Evolutionary conservation across 1,140 invertebrate genomes (phyloP).

Genomic region (Laupala kohalensis): DNA sequence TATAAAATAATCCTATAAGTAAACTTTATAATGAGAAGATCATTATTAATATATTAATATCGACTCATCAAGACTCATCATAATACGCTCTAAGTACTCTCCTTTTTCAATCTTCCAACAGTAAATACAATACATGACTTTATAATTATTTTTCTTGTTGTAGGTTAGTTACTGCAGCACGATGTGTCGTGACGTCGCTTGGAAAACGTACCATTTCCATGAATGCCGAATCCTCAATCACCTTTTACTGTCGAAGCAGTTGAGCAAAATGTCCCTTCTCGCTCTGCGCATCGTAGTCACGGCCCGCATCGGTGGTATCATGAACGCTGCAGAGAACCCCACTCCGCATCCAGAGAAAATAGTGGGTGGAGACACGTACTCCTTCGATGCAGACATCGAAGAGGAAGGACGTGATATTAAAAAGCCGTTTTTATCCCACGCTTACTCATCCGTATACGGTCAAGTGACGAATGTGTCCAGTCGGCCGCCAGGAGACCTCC

Average conservation of each 20-base stretch:
- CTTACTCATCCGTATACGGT: conserved; percentile 27
- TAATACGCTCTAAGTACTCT: too few species aligned
- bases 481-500: conserved; percentile 31
- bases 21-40: too few species aligned
- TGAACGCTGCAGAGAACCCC: conserved; percentile 13
- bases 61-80: too few species aligned
- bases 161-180: conserved; percentile 36
- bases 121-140: too few species aligned
- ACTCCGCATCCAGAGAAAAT: neutral
- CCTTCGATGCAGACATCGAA: neutral
- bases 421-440: conserved; percentile 24
- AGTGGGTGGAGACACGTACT: neutral
- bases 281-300: conserved; percentile 35
- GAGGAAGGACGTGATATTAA: conserved; percentile 15
- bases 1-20: too few species aligned
- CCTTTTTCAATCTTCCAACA: too few species aligned
- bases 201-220: conserved; percentile 34
- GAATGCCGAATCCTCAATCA: conserved; percentile 37
- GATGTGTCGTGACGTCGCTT: conserved; percentile 31
- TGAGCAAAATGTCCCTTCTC: conserved; percentile 31
- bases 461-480: conserved; percentile 34
- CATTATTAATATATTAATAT: too few species aligned
- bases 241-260: conserved; percentile 26
- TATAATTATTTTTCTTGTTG: conserved; percentile 4
- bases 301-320: conserved; percentile 21